Conservation (phyloP, 2,797 vertebrate genomes). For the Myoxocephalus aenaeus region DNA sequence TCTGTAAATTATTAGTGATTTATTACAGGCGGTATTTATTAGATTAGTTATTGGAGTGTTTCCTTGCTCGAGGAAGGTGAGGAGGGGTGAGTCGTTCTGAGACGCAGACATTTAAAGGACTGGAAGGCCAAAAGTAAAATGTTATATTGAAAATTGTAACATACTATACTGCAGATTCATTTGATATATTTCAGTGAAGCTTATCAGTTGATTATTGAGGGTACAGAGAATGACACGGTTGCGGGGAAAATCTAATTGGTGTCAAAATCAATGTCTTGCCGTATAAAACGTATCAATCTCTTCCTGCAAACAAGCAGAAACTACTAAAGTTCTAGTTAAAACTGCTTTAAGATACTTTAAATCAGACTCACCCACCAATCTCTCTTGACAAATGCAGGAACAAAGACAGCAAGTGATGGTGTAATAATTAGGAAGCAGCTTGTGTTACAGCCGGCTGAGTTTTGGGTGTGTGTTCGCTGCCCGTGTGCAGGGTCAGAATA, state of each 20-base stretch:
- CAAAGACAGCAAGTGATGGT: constrained; percentile 18
- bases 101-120: constrained; percentile 23
- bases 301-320: not conserved
- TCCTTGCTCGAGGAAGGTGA: constrained; percentile 40
- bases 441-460: constrained; percentile 40
- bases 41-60: constrained; percentile 61
- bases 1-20: constrained; percentile 83
- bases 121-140: not conserved
- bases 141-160: not conserved
- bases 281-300: not conserved
- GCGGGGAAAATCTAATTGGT: no score
- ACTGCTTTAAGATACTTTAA: not conserved
- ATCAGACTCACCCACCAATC: not conserved
- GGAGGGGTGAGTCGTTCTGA: constrained; percentile 6
- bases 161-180: not conserved
- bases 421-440: constrained; percentile 41
- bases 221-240: constrained; percentile 26
- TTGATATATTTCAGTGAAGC: constrained; percentile 6
- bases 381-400: constrained; percentile 17
- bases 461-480: constrained; percentile 24
- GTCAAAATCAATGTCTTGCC: not conserved
- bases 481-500: constrained; percentile 33
- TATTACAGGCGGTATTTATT: constrained; percentile 71
- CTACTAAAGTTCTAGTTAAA: not conserved
- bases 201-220: constrained; percentile 48